phyloP scores from a whole-genome alignment of 2,888 invertebrate species.

The Platypus cylindrus region DNA sequence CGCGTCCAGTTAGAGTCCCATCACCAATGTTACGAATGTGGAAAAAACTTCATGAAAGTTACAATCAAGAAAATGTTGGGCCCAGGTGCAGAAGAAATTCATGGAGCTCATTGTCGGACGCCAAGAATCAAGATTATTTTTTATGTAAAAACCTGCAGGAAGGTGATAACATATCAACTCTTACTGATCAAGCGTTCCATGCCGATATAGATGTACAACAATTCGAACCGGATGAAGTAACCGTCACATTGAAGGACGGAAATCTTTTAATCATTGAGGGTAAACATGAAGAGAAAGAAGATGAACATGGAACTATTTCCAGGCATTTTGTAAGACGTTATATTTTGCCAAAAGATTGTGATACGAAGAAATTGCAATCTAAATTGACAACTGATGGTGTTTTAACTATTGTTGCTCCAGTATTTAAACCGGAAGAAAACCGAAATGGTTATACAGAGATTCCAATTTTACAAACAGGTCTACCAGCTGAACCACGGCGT shows the following conservation, averaged over 20 bases:
- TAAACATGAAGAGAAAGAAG: slow-evolving; percentile 63
- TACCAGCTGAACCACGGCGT: slow-evolving; percentile 2
- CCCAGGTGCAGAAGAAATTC: too few relatives aligned
- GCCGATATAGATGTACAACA: slow-evolving; percentile 64
- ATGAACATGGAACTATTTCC: slow-evolving; percentile 61
- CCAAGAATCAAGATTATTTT: too few relatives aligned
- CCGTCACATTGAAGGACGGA: slow-evolving; percentile 56
- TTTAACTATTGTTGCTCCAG: slow-evolving; percentile 52
- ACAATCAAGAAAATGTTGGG: too few relatives aligned
- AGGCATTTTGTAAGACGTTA: slow-evolving; percentile 66
- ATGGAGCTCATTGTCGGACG: too few relatives aligned
- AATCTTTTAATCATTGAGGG: slow-evolving; percentile 57
- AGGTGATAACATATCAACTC: too few relatives aligned
- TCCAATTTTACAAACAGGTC: slow-evolving; percentile 7
- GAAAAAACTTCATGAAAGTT: too few relatives aligned
- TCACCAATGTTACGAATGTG: too few relatives aligned
- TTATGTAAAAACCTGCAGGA: too few relatives aligned
- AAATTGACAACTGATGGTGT: slow-evolving; percentile 65
- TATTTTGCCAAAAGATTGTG: slow-evolving; percentile 57
- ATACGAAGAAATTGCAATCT: slow-evolving; percentile 57
- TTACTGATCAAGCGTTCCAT: too few relatives aligned
- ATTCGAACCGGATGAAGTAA: slow-evolving; percentile 63
- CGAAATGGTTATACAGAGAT: slow-evolving; percentile 2
- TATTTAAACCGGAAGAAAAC: neutral
- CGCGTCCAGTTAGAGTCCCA: too few relatives aligned